Evolutionary conservation across 2,888 invertebrate genomes (phyloP).

Genomic region (Lypha dubia): DNA sequence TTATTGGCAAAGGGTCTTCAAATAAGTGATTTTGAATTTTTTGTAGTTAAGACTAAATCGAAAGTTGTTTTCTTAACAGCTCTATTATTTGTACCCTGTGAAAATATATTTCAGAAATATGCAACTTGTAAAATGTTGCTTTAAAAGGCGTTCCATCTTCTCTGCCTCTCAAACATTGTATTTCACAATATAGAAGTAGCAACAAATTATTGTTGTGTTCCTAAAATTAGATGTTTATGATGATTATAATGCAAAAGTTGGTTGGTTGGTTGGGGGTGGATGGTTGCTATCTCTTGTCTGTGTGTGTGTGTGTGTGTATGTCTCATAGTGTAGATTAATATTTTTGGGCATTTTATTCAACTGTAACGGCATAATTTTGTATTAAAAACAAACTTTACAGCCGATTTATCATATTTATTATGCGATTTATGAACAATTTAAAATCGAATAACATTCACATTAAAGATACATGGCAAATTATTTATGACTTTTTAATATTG

Average conservation of each 20-base stretch:
- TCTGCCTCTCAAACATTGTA: constrained; percentile 42
- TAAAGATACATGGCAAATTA: constrained; percentile 75
- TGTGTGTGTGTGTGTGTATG: too few relatives aligned
- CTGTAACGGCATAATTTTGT: constrained; percentile 76
- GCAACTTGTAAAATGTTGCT: constrained; percentile 11
- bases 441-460: constrained; percentile 76
- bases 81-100: constrained; percentile 11
- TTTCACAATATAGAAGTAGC: constrained; percentile 30
- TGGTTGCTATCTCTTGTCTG: constrained; percentile 14
- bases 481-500: constrained; percentile 75
- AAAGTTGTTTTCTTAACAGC: background rate
- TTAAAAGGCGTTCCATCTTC: constrained; percentile 47
- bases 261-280: too few relatives aligned
- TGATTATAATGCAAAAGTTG: constrained; percentile 38
- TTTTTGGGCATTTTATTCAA: constrained; percentile 69
- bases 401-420: constrained; percentile 83
- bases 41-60: too few relatives aligned
- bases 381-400: constrained; percentile 76
- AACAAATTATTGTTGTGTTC: constrained; percentile 66
- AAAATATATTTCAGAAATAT: background rate
- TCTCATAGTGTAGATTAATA: constrained; percentile 46
- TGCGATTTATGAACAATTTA: constrained; percentile 79
- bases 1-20: constrained; percentile 32
- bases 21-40: background rate
- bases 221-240: constrained; percentile 48